Base-by-base conservation (phyloP, 2,797 vertebrate genomes). In the Stomatorhinus walkeri region DNA sequence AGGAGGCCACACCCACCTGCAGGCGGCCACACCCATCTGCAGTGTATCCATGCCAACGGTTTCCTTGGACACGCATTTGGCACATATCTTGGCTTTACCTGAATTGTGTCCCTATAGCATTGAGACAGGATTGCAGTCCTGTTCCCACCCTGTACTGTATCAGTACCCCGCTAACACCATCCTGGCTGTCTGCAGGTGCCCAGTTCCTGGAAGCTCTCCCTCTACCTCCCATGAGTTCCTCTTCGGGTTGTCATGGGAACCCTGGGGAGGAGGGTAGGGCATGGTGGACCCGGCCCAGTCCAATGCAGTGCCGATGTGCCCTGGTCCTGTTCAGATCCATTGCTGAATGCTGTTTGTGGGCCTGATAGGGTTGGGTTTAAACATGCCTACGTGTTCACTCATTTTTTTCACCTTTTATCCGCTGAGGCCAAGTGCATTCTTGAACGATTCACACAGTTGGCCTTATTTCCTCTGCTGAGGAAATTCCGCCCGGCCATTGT, bases 61-160 rank as follows among this genome's bases (percentile, higher is more conserved):
- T 28, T 72, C 64, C 64, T 28, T 32, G 64, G 64, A 36, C 12
- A 76, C 46, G 24, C 2, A 9, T 48, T 24, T 49, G 79, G 46
- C 43, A 46, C 79, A 49, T 49, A 49, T 10, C 59, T 68, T 14
- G 61, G 46, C 24, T 86, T 46, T 48, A 16, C 51, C 28, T 1
- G 14, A 49, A 24, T 22, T 49, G 14, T 36, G 46, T 89, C 59
- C 46, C 22, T 4, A 16, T 24, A 10, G 83, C 56, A 88, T 8
- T 86, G 83, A 89, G 52, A 61, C 32, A 72, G 40, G 54, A 85
- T 68, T 22, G 59, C 24, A 4, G 12, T 43, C 16, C 59, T 28
- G 40, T 86, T 68, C 79, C 4, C 1, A 0, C 54, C 56, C 56
- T 89, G 81, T 89, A 59, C 88, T 89, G 88, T 52, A 72, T 89